These are phyloP conservation scores for Eretmocerus hayati DNA, from an alignment of 2,888 invertebrate genomes.

Conservation along the genomic window DNA sequence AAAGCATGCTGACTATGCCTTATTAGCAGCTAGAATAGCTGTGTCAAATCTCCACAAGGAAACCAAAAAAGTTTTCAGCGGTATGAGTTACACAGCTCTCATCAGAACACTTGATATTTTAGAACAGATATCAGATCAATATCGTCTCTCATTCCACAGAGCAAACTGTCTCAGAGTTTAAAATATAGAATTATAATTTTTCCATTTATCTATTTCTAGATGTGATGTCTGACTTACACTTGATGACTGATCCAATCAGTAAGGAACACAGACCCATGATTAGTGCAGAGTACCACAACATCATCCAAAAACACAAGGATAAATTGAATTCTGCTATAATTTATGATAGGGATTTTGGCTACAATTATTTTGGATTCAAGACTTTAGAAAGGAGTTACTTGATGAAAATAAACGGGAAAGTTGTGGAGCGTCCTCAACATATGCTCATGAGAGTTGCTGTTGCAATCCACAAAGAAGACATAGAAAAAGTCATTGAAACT, in stretches of 20 bases:
- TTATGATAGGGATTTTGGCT: slow-evolving; percentile 93
- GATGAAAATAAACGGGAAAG: slow-evolving; percentile 82
- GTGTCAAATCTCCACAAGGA: slow-evolving; percentile 98
- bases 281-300: slow-evolving; percentile 70
- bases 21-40: slow-evolving; percentile 83
- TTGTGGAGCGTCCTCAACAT: slow-evolving; percentile 95
- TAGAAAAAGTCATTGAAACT: slow-evolving; percentile 88
- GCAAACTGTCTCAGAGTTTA: too few species aligned
- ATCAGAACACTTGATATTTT: neutral
- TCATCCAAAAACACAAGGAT: slow-evolving; percentile 82
- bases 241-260: slow-evolving; percentile 67
- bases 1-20: slow-evolving; percentile 93
- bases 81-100: slow-evolving; percentile 51
- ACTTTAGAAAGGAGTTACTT: slow-evolving; percentile 94
- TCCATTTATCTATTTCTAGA: slow-evolving; percentile 52
- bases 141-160: too few species aligned
- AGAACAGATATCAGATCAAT: too few species aligned
- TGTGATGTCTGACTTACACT: slow-evolving; percentile 81
- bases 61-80: slow-evolving; percentile 88
- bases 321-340: slow-evolving; percentile 89
- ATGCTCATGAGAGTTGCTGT: slow-evolving; percentile 97
- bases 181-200: neutral
- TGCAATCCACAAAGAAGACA: slow-evolving; percentile 91
- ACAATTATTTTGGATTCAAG: slow-evolving; percentile 99
- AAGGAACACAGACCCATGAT: slow-evolving; percentile 75